Percentiles rank a stretch among this genome's conserved stretches.
phyloP scores from a whole-genome alignment of 1,140 invertebrate genomes.

The Nymphalis io region DNA sequence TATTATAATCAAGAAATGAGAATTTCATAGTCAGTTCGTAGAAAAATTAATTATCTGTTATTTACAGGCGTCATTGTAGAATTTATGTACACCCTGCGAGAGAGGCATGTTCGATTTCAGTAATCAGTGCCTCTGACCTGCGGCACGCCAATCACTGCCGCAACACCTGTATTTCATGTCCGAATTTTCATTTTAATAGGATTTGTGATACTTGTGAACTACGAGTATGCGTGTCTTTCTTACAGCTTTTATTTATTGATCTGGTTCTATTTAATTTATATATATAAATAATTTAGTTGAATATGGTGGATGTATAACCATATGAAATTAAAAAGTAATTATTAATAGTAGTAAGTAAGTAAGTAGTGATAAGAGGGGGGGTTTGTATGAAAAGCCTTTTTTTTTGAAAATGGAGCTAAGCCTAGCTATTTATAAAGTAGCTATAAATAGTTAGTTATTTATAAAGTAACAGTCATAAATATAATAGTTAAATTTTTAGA shows the following conservation, averaged over 20 bases:
- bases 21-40: too few species aligned
- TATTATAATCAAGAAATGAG: too few species aligned
- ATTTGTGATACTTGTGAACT: conserved; percentile 9
- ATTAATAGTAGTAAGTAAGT: too few species aligned
- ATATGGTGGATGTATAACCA: too few species aligned
- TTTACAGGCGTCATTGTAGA: not conserved
- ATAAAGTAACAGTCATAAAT: too few species aligned
- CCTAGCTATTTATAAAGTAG: too few species aligned
- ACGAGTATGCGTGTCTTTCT: not conserved
- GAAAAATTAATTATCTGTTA: not conserved
- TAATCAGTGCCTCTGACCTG: conserved; percentile 4
- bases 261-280: not conserved
- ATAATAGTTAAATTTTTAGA: conserved; percentile 8
- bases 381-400: too few species aligned
- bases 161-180: conserved; percentile 6
- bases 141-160: conserved; percentile 2
- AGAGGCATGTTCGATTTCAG: not conserved
- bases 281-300: too few species aligned
- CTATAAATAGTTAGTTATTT: too few species aligned
- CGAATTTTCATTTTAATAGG: conserved; percentile 16
- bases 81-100: not conserved
- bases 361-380: too few species aligned
- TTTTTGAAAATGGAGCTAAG: too few species aligned
- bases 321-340: too few species aligned
- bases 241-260: not conserved